phyloP scores from a whole-genome alignment of 30 jellyfish, hydroid and myxozoan genomes.

The Cassiopea xamachana region DNA sequence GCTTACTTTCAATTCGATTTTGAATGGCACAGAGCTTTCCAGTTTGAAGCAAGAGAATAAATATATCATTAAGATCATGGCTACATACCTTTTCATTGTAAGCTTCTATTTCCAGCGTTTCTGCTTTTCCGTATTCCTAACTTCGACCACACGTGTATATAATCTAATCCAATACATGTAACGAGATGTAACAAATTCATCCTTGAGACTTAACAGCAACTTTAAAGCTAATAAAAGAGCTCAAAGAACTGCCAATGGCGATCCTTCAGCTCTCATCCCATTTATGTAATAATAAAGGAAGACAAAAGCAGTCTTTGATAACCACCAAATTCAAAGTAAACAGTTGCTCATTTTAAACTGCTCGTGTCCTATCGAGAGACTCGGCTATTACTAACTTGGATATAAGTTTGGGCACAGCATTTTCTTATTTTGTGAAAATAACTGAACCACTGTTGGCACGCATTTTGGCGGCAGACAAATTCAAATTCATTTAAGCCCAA shows the following conservation, averaged over 20 bases:
- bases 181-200: slow-evolving; percentile 19
- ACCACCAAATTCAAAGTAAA: slow-evolving; percentile 12
- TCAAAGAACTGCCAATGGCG: slow-evolving; percentile 20
- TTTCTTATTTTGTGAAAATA: not conserved
- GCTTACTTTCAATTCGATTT: too few relatives aligned
- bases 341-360: slow-evolving; percentile 1
- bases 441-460: not conserved
- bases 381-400: not conserved
- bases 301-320: slow-evolving; percentile 8
- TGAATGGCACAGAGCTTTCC: too few relatives aligned
- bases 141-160: slow-evolving; percentile 37
- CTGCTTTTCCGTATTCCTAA: not conserved
- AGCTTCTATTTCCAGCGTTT: not conserved
- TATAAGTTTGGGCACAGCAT: not conserved
- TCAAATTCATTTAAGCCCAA: too few relatives aligned
- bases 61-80: not conserved
- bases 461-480: not conserved
- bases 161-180: slow-evolving; percentile 23
- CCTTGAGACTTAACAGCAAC: slow-evolving; percentile 40
- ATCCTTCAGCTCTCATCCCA: slow-evolving; percentile 3
- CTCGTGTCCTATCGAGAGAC: not conserved
- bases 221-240: slow-evolving; percentile 17
- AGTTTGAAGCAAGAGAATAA: too few relatives aligned
- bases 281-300: not conserved
- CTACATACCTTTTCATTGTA: not conserved